Percentiles rank a stretch among this genome's conserved stretches.
These are phyloP conservation scores for Prionchulus punctatus DNA, from an alignment of 2,888 invertebrate genomes.

Conservation along the genomic window DNA sequence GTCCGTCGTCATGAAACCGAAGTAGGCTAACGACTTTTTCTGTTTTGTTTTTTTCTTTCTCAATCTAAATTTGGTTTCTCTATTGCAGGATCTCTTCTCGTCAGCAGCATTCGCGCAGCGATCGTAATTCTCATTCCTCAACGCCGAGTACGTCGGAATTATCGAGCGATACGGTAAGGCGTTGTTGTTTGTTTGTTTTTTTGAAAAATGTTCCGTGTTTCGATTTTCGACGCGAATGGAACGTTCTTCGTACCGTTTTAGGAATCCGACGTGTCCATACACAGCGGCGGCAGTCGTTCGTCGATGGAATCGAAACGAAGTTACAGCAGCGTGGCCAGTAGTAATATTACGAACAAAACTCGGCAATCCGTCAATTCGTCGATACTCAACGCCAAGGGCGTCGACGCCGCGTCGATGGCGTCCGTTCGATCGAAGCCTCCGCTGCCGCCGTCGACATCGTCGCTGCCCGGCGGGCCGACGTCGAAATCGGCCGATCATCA, in stretches of 20 bases:
- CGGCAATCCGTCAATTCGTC: no score
- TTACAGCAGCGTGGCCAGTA: background rate
- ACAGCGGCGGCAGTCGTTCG: background rate
- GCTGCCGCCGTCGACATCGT: no score
- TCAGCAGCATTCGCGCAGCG: no score
- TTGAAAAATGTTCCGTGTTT: no score
- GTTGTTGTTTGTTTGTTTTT: background rate
- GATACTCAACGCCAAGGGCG: no score
- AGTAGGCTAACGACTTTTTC: background rate
- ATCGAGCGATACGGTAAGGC: conserved; percentile 4
- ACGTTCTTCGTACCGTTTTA: background rate
- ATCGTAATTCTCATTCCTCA: background rate
- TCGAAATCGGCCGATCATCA: no score
- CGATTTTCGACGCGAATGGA: background rate
- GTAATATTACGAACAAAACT: background rate
- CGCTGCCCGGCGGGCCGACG: no score
- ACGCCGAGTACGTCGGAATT: conserved; percentile 5
- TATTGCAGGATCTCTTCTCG: background rate
- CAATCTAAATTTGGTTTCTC: background rate
- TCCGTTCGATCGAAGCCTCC: no score
- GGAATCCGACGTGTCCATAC: background rate
- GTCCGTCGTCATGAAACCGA: background rate
- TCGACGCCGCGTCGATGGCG: no score
- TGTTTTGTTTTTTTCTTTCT: background rate
- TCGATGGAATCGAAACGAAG: background rate